Evolutionary conservation across 2,888 invertebrate species (phyloP).

Genomic region (Ashinkailepas kermadecensis): DNA sequence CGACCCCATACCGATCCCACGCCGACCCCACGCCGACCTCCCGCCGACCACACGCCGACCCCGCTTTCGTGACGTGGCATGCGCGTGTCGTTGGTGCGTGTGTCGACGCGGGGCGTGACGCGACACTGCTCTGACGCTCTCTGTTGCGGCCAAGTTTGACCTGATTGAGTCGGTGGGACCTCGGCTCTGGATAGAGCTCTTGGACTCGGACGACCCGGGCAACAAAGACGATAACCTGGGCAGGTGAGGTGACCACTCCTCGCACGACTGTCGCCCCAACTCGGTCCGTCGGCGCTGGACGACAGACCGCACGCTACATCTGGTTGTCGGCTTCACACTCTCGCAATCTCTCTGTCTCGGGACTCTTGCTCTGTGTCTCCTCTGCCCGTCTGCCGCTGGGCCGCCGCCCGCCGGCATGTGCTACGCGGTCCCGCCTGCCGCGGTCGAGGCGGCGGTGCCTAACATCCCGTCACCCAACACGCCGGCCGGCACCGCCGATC

Average conservation of each 20-base stretch:
- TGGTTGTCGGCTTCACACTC: neutral
- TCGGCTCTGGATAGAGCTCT: conserved; percentile 63
- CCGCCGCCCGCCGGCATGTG: neutral
- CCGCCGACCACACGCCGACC: neutral
- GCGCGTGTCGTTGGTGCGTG: neutral
- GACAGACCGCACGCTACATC: too few species aligned
- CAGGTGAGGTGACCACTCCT: conserved; percentile 54
- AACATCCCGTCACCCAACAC: neutral
- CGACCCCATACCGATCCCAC: too few species aligned
- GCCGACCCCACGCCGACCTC: too few species aligned
- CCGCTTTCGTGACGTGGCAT: neutral
- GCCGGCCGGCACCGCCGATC: neutral
- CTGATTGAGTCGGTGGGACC: conserved; percentile 52
- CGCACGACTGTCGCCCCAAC: neutral
- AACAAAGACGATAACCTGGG: conserved; percentile 79
- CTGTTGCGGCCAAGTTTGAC: conserved; percentile 17
- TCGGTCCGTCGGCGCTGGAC: neutral
- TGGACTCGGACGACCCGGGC: conserved; percentile 77
- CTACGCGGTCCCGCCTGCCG: neutral
- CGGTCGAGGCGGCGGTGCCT: too few species aligned
- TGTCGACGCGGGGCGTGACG: neutral
- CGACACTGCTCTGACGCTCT: neutral
- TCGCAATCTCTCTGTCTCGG: neutral
- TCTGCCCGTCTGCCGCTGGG: too few species aligned
- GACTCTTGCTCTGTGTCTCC: neutral